A percentile compares a stretch with the other conserved stretches of the same genome.
Evolutionary conservation across 2,888 invertebrate genomes (phyloP).

Genomic region (Aproaerema taeniolella): DNA sequence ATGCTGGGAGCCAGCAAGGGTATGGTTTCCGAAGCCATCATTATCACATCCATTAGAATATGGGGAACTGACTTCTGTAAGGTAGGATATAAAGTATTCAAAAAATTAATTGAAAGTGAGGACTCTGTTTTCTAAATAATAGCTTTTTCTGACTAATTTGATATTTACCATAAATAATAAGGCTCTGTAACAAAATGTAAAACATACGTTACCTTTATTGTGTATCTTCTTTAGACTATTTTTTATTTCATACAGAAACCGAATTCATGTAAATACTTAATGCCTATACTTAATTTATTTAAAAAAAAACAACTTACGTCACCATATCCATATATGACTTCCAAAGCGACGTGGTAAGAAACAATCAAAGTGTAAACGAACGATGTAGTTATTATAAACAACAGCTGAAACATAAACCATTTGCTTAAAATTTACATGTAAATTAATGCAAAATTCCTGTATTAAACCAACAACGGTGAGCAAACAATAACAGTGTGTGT

Average conservation of each 20-base stretch:
- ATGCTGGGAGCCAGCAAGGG: slow-evolving; percentile 45
- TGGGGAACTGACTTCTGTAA: slow-evolving; percentile 16
- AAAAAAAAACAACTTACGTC: not conserved
- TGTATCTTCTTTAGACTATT: too few relatives aligned
- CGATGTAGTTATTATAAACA: slow-evolving; percentile 3
- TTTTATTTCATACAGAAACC: too few relatives aligned
- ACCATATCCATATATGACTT: not conserved
- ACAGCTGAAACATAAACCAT: not conserved
- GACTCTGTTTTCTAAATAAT: too few relatives aligned
- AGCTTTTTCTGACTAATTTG: too few relatives aligned
- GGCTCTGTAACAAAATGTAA: too few relatives aligned
- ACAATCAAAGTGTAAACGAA: not conserved
- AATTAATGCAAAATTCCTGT: not conserved
- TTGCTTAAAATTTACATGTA: not conserved
- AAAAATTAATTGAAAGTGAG: too few relatives aligned
- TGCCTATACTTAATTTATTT: too few relatives aligned
- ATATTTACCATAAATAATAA: too few relatives aligned
- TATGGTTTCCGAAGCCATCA: slow-evolving; percentile 30
- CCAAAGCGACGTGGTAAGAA: not conserved
- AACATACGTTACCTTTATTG: too few relatives aligned
- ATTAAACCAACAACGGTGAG: not conserved
- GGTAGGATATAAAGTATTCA: too few relatives aligned
- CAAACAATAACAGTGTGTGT: not conserved
- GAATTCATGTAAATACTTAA: too few relatives aligned
- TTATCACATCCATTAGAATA: slow-evolving; percentile 22